Percentiles rank a stretch among this genome's conserved stretches.
Conservation (phyloP, 1,140 invertebrate genomes). For the Drosophila lini region DNA sequence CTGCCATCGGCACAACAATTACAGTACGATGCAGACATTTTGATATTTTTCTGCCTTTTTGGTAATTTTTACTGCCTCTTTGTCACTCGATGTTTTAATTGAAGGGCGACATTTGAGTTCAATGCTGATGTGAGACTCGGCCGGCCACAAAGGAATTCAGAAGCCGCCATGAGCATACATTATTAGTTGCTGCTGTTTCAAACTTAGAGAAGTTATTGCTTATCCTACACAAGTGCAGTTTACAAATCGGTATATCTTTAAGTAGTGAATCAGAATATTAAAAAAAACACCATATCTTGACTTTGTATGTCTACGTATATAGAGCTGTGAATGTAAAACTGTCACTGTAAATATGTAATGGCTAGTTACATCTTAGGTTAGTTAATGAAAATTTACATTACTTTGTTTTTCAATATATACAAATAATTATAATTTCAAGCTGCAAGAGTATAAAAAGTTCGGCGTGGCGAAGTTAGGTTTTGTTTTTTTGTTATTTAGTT, state of each 20-base stretch:
- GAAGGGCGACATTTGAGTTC: conserved; percentile 29
- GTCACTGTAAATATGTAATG: too few species aligned
- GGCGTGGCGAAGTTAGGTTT: too few species aligned
- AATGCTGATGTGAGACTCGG: conserved; percentile 2
- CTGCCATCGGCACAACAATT: conserved; percentile 60
- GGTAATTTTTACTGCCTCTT: conserved; percentile 21
- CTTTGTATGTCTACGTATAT: too few species aligned
- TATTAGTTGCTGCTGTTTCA: not conserved
- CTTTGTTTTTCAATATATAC: too few species aligned
- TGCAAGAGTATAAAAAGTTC: too few species aligned
- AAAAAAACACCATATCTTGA: too few species aligned
- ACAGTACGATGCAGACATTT: conserved; percentile 52
- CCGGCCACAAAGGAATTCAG: not conserved
- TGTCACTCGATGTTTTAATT: conserved; percentile 64
- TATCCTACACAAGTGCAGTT: not conserved
- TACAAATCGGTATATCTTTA: not conserved
- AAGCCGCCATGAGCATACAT: not conserved
- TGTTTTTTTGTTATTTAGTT: too few species aligned
- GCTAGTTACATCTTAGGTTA: too few species aligned
- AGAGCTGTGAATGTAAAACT: too few species aligned
- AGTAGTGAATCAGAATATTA: too few species aligned
- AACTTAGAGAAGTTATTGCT: not conserved
- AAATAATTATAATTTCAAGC: too few species aligned
- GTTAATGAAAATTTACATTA: too few species aligned
- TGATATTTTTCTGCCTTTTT: conserved; percentile 14